A percentile compares a stretch with the other conserved stretches of the same genome.
These are phyloP conservation scores for Hypsopygia costalis DNA, from an alignment of 2,888 invertebrate genomes.

Conservation along the genomic window DNA sequence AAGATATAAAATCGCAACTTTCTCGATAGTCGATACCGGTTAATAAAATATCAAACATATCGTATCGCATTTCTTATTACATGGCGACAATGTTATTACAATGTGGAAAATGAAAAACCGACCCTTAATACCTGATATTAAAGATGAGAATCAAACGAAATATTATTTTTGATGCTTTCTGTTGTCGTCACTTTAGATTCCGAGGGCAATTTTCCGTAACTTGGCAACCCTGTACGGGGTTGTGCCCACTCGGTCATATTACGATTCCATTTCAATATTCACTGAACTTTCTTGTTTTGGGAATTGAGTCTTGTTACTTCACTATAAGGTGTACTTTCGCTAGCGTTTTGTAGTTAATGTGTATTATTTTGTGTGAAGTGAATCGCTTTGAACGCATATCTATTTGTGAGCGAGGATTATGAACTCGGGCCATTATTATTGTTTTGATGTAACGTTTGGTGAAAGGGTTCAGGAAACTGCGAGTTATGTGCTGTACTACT, in stretches of 20 bases:
- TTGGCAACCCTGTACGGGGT: constrained; percentile 44
- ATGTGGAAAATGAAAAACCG: not conserved
- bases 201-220: constrained; percentile 39
- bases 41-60: constrained; percentile 23
- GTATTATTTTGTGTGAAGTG: constrained; percentile 29
- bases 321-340: constrained; percentile 11
- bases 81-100: constrained; percentile 4
- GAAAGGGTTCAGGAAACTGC: constrained; percentile 8
- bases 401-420: constrained; percentile 33
- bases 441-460: constrained; percentile 15
- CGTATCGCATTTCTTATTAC: constrained; percentile 15
- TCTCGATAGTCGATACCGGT: constrained; percentile 12
- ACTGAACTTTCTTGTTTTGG: constrained; percentile 6
- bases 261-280: constrained; percentile 29
- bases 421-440: constrained; percentile 21
- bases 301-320: constrained; percentile 7
- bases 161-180: not conserved
- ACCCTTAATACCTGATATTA: not conserved
- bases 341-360: constrained; percentile 17
- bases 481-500: not conserved
- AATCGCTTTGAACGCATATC: constrained; percentile 30
- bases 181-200: constrained; percentile 3
- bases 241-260: constrained; percentile 26
- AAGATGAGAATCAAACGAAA: not conserved
- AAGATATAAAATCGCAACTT: not conserved